phyloP scores from a whole-genome alignment of 2,888 invertebrate genomes.

The Erpobdella octoculata region DNA sequence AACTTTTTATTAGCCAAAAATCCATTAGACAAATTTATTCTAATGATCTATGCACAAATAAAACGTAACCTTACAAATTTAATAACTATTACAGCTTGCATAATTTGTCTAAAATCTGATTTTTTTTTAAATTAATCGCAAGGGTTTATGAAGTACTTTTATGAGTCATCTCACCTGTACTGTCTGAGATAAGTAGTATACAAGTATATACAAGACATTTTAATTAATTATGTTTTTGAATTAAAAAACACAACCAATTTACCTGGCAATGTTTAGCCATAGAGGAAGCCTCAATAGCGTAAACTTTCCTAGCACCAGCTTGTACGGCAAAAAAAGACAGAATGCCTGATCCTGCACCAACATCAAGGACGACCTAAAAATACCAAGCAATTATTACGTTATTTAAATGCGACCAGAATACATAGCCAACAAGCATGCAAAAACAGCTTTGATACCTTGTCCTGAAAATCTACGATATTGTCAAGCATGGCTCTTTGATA shows the following conservation, averaged over 20 bases:
- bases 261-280: constrained; percentile 77
- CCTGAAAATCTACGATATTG: constrained; percentile 81
- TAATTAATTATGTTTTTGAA: not conserved
- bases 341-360: constrained; percentile 96
- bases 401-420: not conserved
- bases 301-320: constrained; percentile 89
- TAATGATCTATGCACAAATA: too few relatives aligned
- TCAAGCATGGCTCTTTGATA: constrained; percentile 92
- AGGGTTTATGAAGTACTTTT: too few relatives aligned
- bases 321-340: constrained; percentile 95
- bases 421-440: not conserved
- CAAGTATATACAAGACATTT: not conserved
- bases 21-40: too few relatives aligned
- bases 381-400: not conserved
- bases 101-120: too few relatives aligned
- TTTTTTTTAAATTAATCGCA: too few relatives aligned
- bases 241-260: constrained; percentile 28
- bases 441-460: constrained; percentile 52
- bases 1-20: too few relatives aligned
- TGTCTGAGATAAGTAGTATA: too few relatives aligned
- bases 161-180: too few relatives aligned
- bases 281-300: constrained; percentile 97
- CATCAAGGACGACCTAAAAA: constrained; percentile 77
- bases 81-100: too few relatives aligned
- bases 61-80: too few relatives aligned